Evolutionary conservation across 37 sponge, comb jelly and placozoan species (phyloP).

Genomic region (Hexactinellida sp.): DNA sequence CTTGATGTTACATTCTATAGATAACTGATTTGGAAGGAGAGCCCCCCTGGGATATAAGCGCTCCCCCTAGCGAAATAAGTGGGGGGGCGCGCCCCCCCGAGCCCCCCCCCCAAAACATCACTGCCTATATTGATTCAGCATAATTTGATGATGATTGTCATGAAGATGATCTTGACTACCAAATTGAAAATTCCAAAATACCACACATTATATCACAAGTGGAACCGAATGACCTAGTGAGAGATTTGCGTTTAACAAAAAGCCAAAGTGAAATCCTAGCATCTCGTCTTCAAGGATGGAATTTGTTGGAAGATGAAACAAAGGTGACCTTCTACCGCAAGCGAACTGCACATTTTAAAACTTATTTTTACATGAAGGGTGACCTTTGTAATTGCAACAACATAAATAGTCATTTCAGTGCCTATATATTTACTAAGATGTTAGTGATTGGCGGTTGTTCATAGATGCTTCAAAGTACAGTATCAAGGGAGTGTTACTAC

Average conservation of each 20-base stretch:
- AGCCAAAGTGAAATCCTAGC: not conserved
- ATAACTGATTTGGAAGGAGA: too few relatives aligned
- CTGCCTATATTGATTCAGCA: not conserved
- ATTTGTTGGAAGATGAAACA: not conserved
- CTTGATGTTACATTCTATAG: too few relatives aligned
- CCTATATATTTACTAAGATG: not conserved
- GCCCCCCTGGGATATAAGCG: too few relatives aligned
- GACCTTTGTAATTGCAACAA: not conserved
- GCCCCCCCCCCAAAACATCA: too few relatives aligned
- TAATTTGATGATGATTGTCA: not conserved
- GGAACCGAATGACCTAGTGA: not conserved
- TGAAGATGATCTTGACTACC: not conserved
- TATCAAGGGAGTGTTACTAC: not conserved
- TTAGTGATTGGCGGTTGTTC: not conserved
- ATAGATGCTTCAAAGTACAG: not conserved
- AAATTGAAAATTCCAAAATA: not conserved
- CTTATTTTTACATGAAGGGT: not conserved
- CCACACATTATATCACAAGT: conserved; percentile 8
- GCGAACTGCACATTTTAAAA: not conserved
- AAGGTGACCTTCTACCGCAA: not conserved
- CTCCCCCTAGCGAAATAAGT: too few relatives aligned
- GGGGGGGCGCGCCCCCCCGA: too few relatives aligned
- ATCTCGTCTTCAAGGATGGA: not conserved
- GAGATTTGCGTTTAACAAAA: not conserved
- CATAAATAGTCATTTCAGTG: not conserved